These are phyloP conservation scores for Drosophila parthenogenetica DNA, from an alignment of 2,888 invertebrate genomes.

Conservation along the genomic window DNA sequence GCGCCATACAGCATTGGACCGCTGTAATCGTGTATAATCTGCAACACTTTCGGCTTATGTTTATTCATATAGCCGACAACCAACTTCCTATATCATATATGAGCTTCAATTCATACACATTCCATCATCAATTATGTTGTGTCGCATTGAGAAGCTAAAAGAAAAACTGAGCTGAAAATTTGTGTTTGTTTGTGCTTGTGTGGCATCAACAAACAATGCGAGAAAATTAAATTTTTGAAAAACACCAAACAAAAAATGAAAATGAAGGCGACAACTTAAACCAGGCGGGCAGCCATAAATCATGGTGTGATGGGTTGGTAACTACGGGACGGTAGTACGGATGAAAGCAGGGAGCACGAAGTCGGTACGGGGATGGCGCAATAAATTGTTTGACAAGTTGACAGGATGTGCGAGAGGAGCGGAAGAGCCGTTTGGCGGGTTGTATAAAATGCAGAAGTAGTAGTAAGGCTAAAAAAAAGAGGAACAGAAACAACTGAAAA, in stretches of 20 bases:
- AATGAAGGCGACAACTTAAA: constrained; percentile 58
- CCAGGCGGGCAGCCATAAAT: constrained; percentile 69
- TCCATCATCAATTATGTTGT: constrained; percentile 51
- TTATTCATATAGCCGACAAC: constrained; percentile 7
- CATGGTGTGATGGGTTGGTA: constrained; percentile 56
- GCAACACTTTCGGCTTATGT: constrained; percentile 11
- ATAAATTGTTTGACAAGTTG: constrained; percentile 79
- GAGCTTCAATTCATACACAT: constrained; percentile 28
- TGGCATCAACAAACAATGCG: constrained; percentile 45
- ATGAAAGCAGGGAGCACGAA: background rate
- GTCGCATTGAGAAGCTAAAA: constrained; percentile 14
- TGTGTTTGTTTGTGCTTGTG: constrained; percentile 16
- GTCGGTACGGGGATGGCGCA: constrained; percentile 47
- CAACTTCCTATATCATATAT: constrained; percentile 24
- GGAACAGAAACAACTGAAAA: constrained; percentile 34
- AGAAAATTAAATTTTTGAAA: constrained; percentile 54
- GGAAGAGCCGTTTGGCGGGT: background rate
- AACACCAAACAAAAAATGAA: constrained; percentile 18
- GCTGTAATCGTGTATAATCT: background rate
- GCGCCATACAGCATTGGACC: background rate
- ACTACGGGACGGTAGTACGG: too few relatives aligned
- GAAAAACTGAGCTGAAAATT: constrained; percentile 35
- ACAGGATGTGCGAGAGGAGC: constrained; percentile 48
- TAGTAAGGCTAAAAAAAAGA: too few relatives aligned
- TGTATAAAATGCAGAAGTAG: constrained; percentile 1